Evolutionary conservation across 2,888 invertebrate species (phyloP), one percentile per base, ranked within the genome.

Genomic region (Agrotis segetum): DNA sequence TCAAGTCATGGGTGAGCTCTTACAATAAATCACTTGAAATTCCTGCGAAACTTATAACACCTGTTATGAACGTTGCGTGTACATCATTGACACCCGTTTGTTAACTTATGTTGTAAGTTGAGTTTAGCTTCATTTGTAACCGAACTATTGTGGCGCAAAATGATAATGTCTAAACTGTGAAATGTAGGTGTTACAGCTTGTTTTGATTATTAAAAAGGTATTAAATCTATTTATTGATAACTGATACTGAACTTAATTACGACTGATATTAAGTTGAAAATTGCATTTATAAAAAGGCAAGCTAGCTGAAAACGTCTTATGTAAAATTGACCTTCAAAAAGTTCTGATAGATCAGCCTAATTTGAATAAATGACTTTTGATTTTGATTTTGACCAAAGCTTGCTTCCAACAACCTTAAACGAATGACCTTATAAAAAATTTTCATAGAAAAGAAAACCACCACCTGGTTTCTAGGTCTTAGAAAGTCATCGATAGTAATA

Each of bases 11-110:
- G n/a, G n/a, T n/a, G n/a, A n/a, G n/a, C n/a, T n/a, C n/a, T n/a
- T n/a, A n/a, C 13, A n/a, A 34, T 55, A 44, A 29, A 44, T 56
- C 29, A 56, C 1, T 53, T 19, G 2, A 13, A 17, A 6, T 16
- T 50, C 2, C 11, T 63, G 13, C 55, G 56, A 64, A 76, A 77
- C 56, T 14, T 24, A 2, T 77, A 77, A 70, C 77, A 73, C 24
- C 2, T 59, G 16, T 61, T 68, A 52, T 55, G 47, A 0, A 0
- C 1, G 44, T 61, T 61, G 68, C 81, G 81, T 76, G 60, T 47
- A 16, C 1, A 24, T 64, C 29, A 65, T 69, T 81, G 56, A 65
- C 70, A 77, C 61, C 11, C 19, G 44, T 47, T 34, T 2, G 69
- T 53, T 69, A 77, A 77, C n/a, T 61, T 49, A 17, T 65, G 55